Percentiles rank a stretch among this genome's conserved stretches.
These are phyloP conservation scores for Aphelenchoides besseyi DNA, from an alignment of 1,140 invertebrate species.

Conservation along the genomic window DNA sequence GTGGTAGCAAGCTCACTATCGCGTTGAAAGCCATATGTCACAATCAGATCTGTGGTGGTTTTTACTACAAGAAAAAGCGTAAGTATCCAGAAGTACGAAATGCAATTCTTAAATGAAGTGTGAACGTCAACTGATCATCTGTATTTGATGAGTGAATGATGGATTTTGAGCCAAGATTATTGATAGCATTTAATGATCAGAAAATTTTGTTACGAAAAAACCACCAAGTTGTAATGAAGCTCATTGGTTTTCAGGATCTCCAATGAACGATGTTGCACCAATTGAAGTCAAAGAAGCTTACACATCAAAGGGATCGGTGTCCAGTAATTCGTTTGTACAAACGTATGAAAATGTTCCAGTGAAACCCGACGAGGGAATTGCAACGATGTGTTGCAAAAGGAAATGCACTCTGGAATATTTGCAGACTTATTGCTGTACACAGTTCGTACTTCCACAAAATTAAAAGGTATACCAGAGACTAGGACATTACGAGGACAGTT, in stretches of 20 bases:
- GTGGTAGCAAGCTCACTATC: background rate
- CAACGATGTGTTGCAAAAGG: background rate
- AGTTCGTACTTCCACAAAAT: background rate
- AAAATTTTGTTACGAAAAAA: background rate
- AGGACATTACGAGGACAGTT: background rate
- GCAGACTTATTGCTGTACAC: slow-evolving; percentile 1
- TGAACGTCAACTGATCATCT: background rate
- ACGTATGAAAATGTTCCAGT: background rate
- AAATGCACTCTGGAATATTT: background rate
- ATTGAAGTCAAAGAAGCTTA: no score
- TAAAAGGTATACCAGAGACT: background rate
- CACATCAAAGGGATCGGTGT: background rate
- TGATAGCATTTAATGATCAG: background rate
- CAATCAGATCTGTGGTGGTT: slow-evolving; percentile 2
- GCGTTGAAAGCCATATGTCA: background rate
- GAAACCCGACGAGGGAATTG: background rate
- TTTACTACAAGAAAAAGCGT: background rate
- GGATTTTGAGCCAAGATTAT: background rate
- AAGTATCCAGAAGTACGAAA: background rate
- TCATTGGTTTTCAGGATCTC: slow-evolving; percentile 3
- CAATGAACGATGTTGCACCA: background rate
- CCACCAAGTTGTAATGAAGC: background rate
- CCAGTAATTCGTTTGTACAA: background rate
- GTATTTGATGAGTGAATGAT: background rate
- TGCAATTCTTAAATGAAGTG: background rate